phyloP scores from a whole-genome alignment of 2,888 invertebrate species.

The Eugnorisma glareosa region DNA sequence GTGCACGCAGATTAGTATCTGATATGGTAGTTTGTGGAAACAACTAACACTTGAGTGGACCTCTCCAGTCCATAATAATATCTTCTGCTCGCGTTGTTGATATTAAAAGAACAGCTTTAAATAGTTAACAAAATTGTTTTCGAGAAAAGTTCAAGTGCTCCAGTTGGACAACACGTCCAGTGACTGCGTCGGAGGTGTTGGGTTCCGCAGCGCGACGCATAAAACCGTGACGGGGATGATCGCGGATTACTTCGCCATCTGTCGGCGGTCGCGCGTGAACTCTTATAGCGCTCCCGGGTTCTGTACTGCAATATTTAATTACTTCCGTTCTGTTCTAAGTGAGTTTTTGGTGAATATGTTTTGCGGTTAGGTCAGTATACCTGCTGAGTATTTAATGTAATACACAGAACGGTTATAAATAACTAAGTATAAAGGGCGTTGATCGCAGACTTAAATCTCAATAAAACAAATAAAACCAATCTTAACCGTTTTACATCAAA shows the following conservation, averaged over 20 bases:
- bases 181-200: slow-evolving; percentile 26
- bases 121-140: not conserved
- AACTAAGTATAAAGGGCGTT: not conserved
- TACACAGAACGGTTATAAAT: not conserved
- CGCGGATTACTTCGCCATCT: slow-evolving; percentile 56
- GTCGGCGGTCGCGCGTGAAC: slow-evolving; percentile 48
- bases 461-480: not conserved
- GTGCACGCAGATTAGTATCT: not conserved
- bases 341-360: slow-evolving; percentile 34
- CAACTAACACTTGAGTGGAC: not conserved
- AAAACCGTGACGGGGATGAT: slow-evolving; percentile 51
- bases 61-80: not conserved
- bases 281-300: slow-evolving; percentile 56
- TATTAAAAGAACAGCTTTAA: not conserved
- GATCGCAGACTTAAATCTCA: not conserved
- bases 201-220: slow-evolving; percentile 26
- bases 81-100: not conserved
- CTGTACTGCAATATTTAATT: slow-evolving; percentile 60
- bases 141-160: not conserved
- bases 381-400: not conserved
- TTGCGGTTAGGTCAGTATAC: not conserved
- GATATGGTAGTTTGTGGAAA: not conserved
- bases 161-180: not conserved
- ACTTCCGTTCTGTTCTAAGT: slow-evolving; percentile 44
- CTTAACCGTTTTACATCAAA: not conserved